phyloP scores from a whole-genome alignment of 2,888 invertebrate species.

The Hartigia nigra region DNA sequence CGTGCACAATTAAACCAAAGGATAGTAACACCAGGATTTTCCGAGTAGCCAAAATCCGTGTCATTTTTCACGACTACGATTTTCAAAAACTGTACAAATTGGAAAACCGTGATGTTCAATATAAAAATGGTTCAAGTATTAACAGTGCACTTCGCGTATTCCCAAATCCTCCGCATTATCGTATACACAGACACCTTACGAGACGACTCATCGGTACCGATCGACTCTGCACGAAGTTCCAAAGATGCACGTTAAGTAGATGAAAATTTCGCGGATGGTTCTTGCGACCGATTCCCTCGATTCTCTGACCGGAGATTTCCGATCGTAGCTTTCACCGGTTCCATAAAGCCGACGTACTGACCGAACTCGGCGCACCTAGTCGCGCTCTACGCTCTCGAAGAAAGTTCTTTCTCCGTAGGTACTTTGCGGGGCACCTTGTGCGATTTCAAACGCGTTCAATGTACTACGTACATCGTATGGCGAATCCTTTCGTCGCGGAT shows the following conservation, averaged over 20 bases:
- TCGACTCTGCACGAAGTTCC: neutral
- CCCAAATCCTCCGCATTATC: neutral
- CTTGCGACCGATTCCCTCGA: neutral
- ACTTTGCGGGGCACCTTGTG: neutral
- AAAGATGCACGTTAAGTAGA: neutral
- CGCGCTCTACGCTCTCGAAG: slow-evolving; percentile 45
- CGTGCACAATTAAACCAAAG: neutral
- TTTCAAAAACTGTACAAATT: neutral
- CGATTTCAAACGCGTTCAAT: neutral
- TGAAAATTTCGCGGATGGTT: neutral
- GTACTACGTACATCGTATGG: neutral
- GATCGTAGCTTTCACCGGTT: slow-evolving; percentile 48
- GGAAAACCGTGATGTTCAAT: neutral
- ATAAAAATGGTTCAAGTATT: neutral
- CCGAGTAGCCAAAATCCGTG: neutral
- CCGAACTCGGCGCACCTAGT: slow-evolving; percentile 32
- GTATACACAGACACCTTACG: neutral
- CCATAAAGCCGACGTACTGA: slow-evolving; percentile 46
- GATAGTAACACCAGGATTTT: neutral
- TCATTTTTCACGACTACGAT: neutral
- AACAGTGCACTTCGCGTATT: neutral
- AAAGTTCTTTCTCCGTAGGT: slow-evolving; percentile 54
- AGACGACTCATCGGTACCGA: neutral
- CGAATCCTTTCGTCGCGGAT: neutral
- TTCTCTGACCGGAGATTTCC: slow-evolving; percentile 23